Conservation (phyloP, 2,113 vertebrate species). For the Mormoops blainvillei region DNA sequence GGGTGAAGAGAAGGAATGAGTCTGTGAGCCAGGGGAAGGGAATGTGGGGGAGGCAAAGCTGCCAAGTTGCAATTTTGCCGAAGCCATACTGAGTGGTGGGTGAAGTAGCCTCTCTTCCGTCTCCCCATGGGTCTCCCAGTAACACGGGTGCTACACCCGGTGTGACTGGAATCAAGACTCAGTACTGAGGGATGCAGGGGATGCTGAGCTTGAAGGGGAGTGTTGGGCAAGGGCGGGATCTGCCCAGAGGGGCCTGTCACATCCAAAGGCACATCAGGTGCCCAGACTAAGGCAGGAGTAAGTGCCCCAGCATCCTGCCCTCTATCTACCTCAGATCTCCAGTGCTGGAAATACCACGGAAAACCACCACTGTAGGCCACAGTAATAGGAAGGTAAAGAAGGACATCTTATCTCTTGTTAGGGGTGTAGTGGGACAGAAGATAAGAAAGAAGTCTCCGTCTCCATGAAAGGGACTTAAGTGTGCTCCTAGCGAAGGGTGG, state of each 20-base stretch:
- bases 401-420: neutral
- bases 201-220: slow-evolving; percentile 16
- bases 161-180: neutral
- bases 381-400: neutral
- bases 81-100: neutral
- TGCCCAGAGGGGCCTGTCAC: neutral
- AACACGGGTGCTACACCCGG: neutral
- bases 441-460: neutral
- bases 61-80: neutral
- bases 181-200: neutral
- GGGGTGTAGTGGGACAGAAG: neutral
- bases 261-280: neutral
- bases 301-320: neutral
- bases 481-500: neutral
- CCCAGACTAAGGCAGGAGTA: neutral
- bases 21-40: neutral
- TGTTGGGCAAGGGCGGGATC: slow-evolving; percentile 31
- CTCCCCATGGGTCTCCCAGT: neutral
- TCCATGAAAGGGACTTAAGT: neutral
- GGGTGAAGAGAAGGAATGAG: neutral
- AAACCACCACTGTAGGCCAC: neutral
- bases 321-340: neutral
- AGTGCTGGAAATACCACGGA: neutral
- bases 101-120: neutral
- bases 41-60: neutral